Evolutionary conservation across 1,140 invertebrate genomes (phyloP).

Genomic region (Mylabris phalerata): DNA sequence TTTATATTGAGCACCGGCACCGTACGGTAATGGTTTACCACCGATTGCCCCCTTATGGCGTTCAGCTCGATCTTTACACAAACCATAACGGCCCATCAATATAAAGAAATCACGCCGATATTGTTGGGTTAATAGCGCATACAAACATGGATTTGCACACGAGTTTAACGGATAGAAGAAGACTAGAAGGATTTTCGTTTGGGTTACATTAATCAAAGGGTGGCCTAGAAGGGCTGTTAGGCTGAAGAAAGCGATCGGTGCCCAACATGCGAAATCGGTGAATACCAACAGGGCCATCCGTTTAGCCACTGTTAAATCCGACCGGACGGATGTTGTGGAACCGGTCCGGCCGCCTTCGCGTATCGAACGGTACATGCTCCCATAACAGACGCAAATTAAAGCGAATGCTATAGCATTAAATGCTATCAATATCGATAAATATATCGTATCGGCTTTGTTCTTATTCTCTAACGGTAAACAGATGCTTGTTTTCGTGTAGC

Average conservation of each 20-base stretch:
- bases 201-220: slow-evolving; percentile 75
- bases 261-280: slow-evolving; percentile 82
- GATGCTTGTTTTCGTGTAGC: slow-evolving; percentile 63
- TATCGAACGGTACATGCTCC: slow-evolving; percentile 70
- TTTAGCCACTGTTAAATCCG: slow-evolving; percentile 74
- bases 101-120: slow-evolving; percentile 72
- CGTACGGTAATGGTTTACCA: slow-evolving; percentile 36
- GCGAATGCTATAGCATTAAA: slow-evolving; percentile 69
- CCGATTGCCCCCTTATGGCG: slow-evolving; percentile 34
- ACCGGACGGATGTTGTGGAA: slow-evolving; percentile 53
- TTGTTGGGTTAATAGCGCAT: slow-evolving; percentile 82
- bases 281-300: slow-evolving; percentile 83
- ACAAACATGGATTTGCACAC: slow-evolving; percentile 86
- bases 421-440: slow-evolving; percentile 62
- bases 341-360: slow-evolving; percentile 49
- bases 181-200: slow-evolving; percentile 83
- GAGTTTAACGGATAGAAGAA: slow-evolving; percentile 92
- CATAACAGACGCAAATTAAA: slow-evolving; percentile 72
- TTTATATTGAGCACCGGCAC: slow-evolving; percentile 18
- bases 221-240: slow-evolving; percentile 70
- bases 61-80: slow-evolving; percentile 43
- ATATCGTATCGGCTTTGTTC: slow-evolving; percentile 56
- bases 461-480: slow-evolving; percentile 65
- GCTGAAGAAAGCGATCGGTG: slow-evolving; percentile 76
- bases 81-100: slow-evolving; percentile 53